Evolutionary conservation across 2,797 vertebrate species (phyloP).

Genomic region (Crypturellus tataupa): DNA sequence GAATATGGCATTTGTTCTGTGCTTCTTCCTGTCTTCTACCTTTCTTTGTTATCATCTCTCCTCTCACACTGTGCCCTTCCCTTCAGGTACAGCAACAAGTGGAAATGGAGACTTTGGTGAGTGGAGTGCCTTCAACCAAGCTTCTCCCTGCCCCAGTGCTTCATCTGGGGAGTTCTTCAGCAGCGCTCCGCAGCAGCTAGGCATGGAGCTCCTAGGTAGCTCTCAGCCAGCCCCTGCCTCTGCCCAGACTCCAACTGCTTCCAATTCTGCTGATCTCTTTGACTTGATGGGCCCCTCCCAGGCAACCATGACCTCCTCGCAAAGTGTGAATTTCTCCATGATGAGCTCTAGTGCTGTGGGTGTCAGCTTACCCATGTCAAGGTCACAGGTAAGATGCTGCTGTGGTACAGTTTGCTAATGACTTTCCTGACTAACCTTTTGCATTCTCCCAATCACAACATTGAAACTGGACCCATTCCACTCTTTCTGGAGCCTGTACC

Average conservation of each 20-base stretch:
- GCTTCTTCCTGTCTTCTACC: slow-evolving; percentile 46
- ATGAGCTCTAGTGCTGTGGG: slow-evolving; percentile 86
- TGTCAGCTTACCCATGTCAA: slow-evolving; percentile 87
- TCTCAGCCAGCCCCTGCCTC: slow-evolving; percentile 74
- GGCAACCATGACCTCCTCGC: slow-evolving; percentile 89
- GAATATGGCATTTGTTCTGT: slow-evolving; percentile 62
- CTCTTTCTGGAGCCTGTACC: not conserved
- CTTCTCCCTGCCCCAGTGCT: slow-evolving; percentile 80
- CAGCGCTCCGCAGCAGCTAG: slow-evolving; percentile 77
- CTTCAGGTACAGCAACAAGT: slow-evolving; percentile 81
- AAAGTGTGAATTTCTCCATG: slow-evolving; percentile 96
- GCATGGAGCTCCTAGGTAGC: slow-evolving; percentile 83
- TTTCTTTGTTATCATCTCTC: not conserved
- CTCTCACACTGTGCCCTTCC: not conserved
- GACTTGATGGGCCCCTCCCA: slow-evolving; percentile 92
- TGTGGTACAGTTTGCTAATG: not conserved
- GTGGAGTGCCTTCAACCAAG: slow-evolving; percentile 94
- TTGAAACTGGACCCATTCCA: not conserved
- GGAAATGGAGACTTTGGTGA: slow-evolving; percentile 94
- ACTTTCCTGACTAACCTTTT: not conserved
- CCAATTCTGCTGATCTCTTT: slow-evolving; percentile 89
- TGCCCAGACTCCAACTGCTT: slow-evolving; percentile 77
- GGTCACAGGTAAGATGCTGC: slow-evolving; percentile 87
- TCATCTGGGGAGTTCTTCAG: slow-evolving; percentile 79
- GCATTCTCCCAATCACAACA: not conserved